Base-by-base conservation (phyloP, 2,113 vertebrate species). In the Syngnathus typhle region DNA sequence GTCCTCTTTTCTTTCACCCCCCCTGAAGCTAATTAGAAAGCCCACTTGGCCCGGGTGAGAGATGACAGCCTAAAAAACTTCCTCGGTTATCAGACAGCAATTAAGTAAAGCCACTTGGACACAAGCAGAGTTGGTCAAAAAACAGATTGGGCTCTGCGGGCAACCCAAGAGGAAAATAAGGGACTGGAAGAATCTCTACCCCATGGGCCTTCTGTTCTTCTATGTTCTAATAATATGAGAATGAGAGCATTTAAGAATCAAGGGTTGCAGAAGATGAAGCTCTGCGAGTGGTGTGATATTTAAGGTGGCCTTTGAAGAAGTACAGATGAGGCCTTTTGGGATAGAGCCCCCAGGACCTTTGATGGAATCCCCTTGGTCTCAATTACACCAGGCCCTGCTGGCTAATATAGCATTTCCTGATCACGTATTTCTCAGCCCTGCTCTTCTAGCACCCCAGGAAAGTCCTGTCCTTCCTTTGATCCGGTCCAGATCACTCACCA, bases 331-430 rank as follows among this genome's bases (percentile, higher is more conserved):
- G 39, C 61, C 41, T 23, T 64, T 46, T 64, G n/a, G 61, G 43
- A 64, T 47, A 1, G n/a, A 70, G 38, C 70, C 80, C 60, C 9
- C 2, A 65, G 64, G 78, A 78, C 62, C 46, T n/a, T 38, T 68
- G 63, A 82, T 73, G 75, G 81, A 84, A 83, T 85, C 82, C 84
- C 80, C 36, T 79, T 65, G 82, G 83, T 84, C 69, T 81, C 82
- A 84, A 83, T 87, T 89, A 82, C 70, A 70, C 56, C 60, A 64
- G 55, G 36, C 54, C 68, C 72, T 43, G 32, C 74, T 64, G 60
- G 63, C 62, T 27, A 46, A 58, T 23, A 63, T 21, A 56, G 43
- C 11, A 7, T 64, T 77, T 58, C 49, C 60, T 67, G 67, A 66
- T 36, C 36, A 16, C 68, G 15, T 56, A 19, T 71, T 56, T 67